Conservation (phyloP, 2,113 vertebrate genomes). For the Eclectus roratus region DNA sequence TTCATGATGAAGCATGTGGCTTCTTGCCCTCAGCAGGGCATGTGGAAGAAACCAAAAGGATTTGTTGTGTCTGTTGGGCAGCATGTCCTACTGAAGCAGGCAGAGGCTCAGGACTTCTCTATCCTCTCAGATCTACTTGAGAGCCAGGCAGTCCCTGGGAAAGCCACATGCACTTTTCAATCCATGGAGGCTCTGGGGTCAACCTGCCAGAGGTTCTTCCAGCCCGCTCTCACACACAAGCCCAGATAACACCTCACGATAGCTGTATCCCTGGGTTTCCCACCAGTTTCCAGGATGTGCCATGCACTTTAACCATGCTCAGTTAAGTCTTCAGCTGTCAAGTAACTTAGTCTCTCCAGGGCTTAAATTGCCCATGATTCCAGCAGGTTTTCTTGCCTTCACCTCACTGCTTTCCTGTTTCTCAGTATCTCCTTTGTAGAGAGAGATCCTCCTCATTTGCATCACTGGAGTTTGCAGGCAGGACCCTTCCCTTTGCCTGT, state of each 20-base stretch:
- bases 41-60: background rate
- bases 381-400: background rate
- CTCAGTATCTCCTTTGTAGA: background rate
- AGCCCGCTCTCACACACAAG: rapidly evolving
- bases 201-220: background rate
- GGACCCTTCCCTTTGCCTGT: background rate
- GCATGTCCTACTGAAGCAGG: background rate
- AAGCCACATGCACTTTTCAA: rapidly evolving
- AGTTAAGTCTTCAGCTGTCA: background rate
- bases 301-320: background rate
- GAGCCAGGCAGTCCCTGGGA: background rate
- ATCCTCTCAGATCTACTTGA: background rate
- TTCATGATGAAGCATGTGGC: background rate
- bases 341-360: background rate
- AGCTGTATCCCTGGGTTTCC: background rate
- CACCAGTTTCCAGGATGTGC: background rate
- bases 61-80: background rate
- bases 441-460: background rate
- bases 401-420: background rate
- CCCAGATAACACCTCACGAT: rapidly evolving
- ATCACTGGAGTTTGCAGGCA: background rate
- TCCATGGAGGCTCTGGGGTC: background rate
- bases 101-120: background rate
- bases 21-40: background rate
- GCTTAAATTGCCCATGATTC: background rate